These are phyloP conservation scores for Cetonia aurata DNA, from an alignment of 2,888 invertebrate species.

Conservation along the genomic window DNA sequence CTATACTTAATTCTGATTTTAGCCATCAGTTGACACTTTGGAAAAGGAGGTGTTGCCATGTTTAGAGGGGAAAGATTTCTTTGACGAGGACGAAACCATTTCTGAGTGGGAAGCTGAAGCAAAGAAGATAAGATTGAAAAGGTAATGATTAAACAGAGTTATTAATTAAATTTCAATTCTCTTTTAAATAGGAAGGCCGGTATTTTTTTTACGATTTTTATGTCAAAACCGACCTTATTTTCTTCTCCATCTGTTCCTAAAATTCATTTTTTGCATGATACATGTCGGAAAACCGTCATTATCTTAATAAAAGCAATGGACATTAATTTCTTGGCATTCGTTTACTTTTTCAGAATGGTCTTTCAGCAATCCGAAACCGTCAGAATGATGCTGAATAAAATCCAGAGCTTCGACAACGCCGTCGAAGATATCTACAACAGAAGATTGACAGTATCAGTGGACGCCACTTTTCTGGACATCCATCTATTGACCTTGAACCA, in stretches of 20 bases:
- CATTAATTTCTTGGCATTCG: conserved; percentile 50
- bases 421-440: conserved; percentile 71
- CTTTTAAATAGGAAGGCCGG: too few species aligned
- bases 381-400: conserved; percentile 70
- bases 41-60: conserved; percentile 49
- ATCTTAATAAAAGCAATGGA: not conserved
- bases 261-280: too few species aligned
- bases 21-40: conserved; percentile 46
- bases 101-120: conserved; percentile 72
- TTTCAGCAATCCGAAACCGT: conserved; percentile 78
- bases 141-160: conserved; percentile 58
- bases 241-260: too few species aligned
- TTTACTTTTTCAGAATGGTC: conserved; percentile 67
- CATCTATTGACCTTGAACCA: conserved; percentile 78
- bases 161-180: too few species aligned
- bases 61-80: conserved; percentile 40
- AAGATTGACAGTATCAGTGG: conserved; percentile 72
- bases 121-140: conserved; percentile 68
- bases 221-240: too few species aligned
- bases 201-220: too few species aligned
- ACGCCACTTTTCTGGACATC: conserved; percentile 72
- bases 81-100: conserved; percentile 61
- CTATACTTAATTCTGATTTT: conserved; percentile 4
- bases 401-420: conserved; percentile 76
- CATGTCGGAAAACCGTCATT: too few species aligned